Evolutionary conservation across 2,113 vertebrate genomes (phyloP), one percentile per base, ranked within the genome.

Genomic region (Oryzias woworae): DNA sequence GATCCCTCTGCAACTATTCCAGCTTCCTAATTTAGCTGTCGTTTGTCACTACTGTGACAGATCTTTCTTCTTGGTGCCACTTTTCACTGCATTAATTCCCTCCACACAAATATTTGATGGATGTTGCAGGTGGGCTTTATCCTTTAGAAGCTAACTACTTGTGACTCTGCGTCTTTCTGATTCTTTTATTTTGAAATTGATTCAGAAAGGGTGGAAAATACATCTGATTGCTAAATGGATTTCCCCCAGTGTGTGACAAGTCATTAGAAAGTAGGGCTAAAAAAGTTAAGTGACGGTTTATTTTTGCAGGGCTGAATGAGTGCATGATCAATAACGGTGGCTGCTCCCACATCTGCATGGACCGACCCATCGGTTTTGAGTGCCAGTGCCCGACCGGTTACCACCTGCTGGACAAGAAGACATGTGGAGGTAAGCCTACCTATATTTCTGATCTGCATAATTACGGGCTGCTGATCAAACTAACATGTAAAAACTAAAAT

Each of bases 361-460:
- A 99, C 74, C 90, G 93, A 78, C 96, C 93, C 70, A 94, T 98
- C 0, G 95, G 97, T 66, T 97, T 95, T 7, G 94, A 96, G 83
- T 99, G 97, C 31, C 92, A 96, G 51, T 99, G 97, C 88, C 96
- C 96, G 0, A 64, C 91, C 0, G 97, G 97, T 42, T 98, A 96
- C 89, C 95, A 90, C 89, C 94, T 99, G 28, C 87, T 98, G 85
- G 97, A 98, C 89, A 95, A 95, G 84, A 97, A 96, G 92, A 98
- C 97, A 1, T 99, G 97, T 71, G 96, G 95, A 80, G 97, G 97
- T 99, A 91, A 95, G 66, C 77, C 66, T 45, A 43, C 13, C 59
- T 20, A 4, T 14, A 42, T 65, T 51, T 41, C 47, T 54, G 42
- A 59, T 17, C 18, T 7, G 52, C 7, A 22, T 42, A 66, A 23